phyloP scores from a whole-genome alignment of 2,888 invertebrate genomes.

The Incurvaria masculella region DNA sequence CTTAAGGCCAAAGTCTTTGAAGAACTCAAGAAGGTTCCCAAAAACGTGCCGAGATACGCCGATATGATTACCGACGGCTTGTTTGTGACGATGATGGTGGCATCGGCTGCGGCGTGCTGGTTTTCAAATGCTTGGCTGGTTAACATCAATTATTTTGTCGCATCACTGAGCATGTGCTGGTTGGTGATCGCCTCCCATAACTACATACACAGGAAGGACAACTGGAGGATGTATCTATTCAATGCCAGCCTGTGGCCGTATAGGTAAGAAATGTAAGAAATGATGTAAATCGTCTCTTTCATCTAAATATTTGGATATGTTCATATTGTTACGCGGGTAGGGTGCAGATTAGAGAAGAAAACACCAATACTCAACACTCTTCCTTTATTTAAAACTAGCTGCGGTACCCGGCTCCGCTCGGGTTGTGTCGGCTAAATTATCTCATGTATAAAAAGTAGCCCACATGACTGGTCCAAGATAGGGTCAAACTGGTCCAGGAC shows the following conservation, averaged over 20 bases:
- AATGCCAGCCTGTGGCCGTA: constrained; percentile 67
- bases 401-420: too few relatives aligned
- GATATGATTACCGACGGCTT: constrained; percentile 36
- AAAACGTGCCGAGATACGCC: constrained; percentile 20
- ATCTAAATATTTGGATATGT: too few relatives aligned
- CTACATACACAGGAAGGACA: constrained; percentile 72
- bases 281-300: too few relatives aligned
- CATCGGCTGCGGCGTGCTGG: constrained; percentile 31
- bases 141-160: constrained; percentile 26
- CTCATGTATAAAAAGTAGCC: too few relatives aligned
- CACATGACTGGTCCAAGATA: too few relatives aligned
- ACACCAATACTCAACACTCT: too few relatives aligned
- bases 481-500: too few relatives aligned
- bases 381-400: too few relatives aligned
- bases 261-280: too few relatives aligned
- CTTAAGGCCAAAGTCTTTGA: constrained; percentile 58
- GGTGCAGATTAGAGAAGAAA: too few relatives aligned
- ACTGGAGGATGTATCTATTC: constrained; percentile 77
- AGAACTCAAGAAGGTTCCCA: constrained; percentile 53
- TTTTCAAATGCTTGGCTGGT: constrained; percentile 25
- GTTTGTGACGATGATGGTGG: constrained; percentile 29
- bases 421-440: too few relatives aligned
- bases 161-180: constrained; percentile 56
- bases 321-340: too few relatives aligned
- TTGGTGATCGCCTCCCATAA: constrained; percentile 67